A percentile compares a stretch with the other conserved stretches of the same genome.
phyloP scores from a whole-genome alignment of 2,888 invertebrate genomes.

The Metellina segmentata region DNA sequence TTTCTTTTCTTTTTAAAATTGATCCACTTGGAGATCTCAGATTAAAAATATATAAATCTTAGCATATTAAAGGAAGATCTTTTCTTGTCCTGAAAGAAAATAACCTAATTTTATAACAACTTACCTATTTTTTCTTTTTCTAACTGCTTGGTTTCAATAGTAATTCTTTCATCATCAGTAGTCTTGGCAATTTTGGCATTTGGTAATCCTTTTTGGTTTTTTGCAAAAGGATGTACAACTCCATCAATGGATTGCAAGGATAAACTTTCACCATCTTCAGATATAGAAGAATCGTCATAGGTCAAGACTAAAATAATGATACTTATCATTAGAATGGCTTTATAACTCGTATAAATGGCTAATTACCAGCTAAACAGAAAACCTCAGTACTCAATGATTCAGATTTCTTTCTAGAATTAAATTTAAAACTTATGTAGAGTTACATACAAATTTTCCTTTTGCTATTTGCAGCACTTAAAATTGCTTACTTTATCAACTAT shows the following conservation, averaged over 20 bases:
- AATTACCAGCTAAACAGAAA: background rate
- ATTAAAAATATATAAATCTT: constrained; percentile 3
- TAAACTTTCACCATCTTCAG: constrained; percentile 96
- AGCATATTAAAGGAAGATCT: background rate
- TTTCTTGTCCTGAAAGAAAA: background rate
- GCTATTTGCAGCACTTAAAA: no score
- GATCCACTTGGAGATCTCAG: no score
- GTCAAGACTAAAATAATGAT: constrained; percentile 89
- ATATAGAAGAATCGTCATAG: constrained; percentile 96
- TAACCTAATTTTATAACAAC: constrained; percentile 76
- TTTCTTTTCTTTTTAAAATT: background rate
- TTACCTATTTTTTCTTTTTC: constrained; percentile 87
- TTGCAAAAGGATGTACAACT: constrained; percentile 53
- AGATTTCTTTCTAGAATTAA: no score
- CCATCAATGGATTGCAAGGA: constrained; percentile 83
- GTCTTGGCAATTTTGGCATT: constrained; percentile 72
- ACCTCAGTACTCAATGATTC: no score
- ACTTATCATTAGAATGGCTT: background rate
- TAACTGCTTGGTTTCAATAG: constrained; percentile 84
- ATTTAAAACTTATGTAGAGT: background rate
- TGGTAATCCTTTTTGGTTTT: constrained; percentile 73
- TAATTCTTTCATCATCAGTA: constrained; percentile 80
- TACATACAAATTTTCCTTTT: background rate
- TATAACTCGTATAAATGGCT: background rate
- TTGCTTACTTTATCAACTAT: no score